Percentiles rank a stretch among this genome's conserved stretches.
Conservation (phyloP, 2,113 vertebrate genomes). For the Peromyscus maniculatus region DNA sequence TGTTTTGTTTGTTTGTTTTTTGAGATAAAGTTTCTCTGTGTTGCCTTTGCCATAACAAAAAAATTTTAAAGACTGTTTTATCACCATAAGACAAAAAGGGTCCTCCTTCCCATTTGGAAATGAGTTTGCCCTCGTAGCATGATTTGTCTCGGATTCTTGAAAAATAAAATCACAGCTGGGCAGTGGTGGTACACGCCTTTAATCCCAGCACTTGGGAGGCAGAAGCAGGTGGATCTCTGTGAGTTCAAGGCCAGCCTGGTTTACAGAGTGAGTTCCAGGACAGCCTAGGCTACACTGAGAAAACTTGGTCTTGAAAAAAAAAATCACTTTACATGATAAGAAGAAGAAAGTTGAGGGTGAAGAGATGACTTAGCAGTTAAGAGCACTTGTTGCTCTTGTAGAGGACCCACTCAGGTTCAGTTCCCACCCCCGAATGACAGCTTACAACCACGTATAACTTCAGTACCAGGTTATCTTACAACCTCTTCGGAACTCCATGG, state of each 20-base stretch:
- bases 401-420: neutral
- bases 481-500: neutral
- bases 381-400: neutral
- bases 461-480: neutral
- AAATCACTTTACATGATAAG: neutral
- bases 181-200: neutral
- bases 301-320: neutral
- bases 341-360: neutral
- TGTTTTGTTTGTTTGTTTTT: neutral
- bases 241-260: too few relatives aligned
- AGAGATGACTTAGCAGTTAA: neutral
- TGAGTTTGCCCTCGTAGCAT: neutral
- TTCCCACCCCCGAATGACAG: neutral
- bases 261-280: neutral
- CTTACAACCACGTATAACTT: neutral
- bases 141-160: neutral
- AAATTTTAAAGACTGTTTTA: neutral
- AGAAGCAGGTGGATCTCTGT: neutral
- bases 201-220: neutral
- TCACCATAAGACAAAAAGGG: neutral
- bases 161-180: neutral
- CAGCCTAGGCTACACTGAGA: neutral
- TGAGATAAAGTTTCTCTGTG: neutral
- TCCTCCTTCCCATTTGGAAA: neutral
- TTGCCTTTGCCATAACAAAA: neutral